Conservation (phyloP, 1,140 invertebrate genomes). For the Nebria ingens region DNA sequence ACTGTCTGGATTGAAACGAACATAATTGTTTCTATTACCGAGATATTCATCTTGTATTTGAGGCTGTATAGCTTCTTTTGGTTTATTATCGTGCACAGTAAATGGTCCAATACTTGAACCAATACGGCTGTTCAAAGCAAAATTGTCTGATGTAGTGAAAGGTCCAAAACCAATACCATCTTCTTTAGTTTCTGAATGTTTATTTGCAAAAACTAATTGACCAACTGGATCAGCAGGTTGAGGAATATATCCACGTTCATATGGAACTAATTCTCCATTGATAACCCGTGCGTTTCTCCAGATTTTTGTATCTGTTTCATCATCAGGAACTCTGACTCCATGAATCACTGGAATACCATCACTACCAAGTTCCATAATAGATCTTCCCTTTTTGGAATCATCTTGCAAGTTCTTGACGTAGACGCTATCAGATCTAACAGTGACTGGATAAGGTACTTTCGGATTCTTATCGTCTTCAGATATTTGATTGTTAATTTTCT, state of each 20-base stretch:
- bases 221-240: slow-evolving; percentile 44
- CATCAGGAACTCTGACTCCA: slow-evolving; percentile 69
- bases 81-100: slow-evolving; percentile 30
- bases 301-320: slow-evolving; percentile 62
- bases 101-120: slow-evolving; percentile 22
- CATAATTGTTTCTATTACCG: slow-evolving; percentile 32
- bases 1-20: slow-evolving; percentile 31
- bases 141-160: slow-evolving; percentile 31
- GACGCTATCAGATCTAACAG: slow-evolving; percentile 49
- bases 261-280: slow-evolving; percentile 63
- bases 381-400: slow-evolving; percentile 36
- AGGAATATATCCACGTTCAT: slow-evolving; percentile 53
- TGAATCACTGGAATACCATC: slow-evolving; percentile 70
- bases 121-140: slow-evolving; percentile 6
- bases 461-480: background rate
- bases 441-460: slow-evolving; percentile 52
- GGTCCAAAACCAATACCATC: slow-evolving; percentile 25
- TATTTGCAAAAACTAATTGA: slow-evolving; percentile 40
- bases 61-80: slow-evolving; percentile 31
- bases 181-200: slow-evolving; percentile 19
- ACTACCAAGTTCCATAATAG: slow-evolving; percentile 46
- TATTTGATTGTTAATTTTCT: background rate
- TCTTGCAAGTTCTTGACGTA: slow-evolving; percentile 44
- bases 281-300: slow-evolving; percentile 81
- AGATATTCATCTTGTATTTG: slow-evolving; percentile 34